A percentile compares a stretch with the other conserved stretches of the same genome.
Conservation (phyloP, 2,797 vertebrate species). For the Pseudopleuronectes americanus region DNA sequence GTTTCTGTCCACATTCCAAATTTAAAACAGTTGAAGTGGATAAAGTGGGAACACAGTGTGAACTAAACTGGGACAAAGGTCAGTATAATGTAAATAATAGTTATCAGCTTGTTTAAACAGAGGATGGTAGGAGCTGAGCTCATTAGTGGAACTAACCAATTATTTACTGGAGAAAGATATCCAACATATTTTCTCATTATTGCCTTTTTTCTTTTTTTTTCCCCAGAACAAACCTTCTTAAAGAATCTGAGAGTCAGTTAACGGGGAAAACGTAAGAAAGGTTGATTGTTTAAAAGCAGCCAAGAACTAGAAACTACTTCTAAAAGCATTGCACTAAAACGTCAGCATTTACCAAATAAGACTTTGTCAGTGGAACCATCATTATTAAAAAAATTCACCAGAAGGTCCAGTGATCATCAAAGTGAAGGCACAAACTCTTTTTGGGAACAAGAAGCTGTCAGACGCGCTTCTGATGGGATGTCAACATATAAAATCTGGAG, state of each 20-base stretch:
- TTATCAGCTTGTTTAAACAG: neutral
- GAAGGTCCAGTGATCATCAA: neutral
- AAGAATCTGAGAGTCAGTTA: slow-evolving; percentile 16
- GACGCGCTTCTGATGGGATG: slow-evolving; percentile 2
- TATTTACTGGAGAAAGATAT: neutral
- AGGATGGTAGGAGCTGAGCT: neutral
- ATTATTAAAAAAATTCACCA: neutral
- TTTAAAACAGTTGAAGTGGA: neutral
- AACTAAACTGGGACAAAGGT: slow-evolving; percentile 12
- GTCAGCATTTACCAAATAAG: slow-evolving; percentile 2
- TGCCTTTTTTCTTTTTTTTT: neutral
- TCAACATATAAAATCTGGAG: slow-evolving; percentile 38
- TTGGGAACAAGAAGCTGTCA: slow-evolving; percentile 4
- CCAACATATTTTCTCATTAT: neutral
- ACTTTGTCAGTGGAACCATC: neutral
- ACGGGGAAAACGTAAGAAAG: neutral
- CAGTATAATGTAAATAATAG: neutral
- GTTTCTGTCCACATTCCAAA: neutral
- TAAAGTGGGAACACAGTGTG: neutral
- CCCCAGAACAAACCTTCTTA: slow-evolving; percentile 15
- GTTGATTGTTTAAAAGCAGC: slow-evolving; percentile 8
- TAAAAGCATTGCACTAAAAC: slow-evolving; percentile 28
- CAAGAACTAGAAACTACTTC: neutral
- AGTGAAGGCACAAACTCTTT: slow-evolving; percentile 24
- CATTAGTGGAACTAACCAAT: neutral